These are phyloP conservation scores for Mimachlamys varia DNA, from an alignment of 2,888 invertebrate genomes.

Conservation along the genomic window DNA sequence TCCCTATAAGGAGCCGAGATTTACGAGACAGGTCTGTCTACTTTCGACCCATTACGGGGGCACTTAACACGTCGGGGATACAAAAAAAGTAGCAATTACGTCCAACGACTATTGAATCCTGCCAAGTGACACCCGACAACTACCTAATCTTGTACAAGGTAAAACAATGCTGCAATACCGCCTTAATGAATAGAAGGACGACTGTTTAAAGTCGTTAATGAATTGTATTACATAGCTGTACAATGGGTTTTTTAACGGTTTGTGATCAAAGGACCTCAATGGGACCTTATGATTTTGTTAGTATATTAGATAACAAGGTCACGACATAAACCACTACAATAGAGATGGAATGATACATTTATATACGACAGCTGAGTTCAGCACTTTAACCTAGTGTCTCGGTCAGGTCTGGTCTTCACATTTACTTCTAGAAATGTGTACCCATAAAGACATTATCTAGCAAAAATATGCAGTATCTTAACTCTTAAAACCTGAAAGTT, in stretches of 20 bases:
- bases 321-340: neutral
- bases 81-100: neutral
- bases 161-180: neutral
- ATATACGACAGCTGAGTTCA: neutral
- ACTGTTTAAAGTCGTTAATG: neutral
- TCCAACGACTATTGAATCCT: neutral
- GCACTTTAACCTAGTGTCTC: neutral
- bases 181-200: neutral
- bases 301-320: slow-evolving; percentile 22
- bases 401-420: neutral
- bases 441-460: no score
- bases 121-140: neutral
- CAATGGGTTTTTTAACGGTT: neutral
- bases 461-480: no score
- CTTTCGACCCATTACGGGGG: neutral
- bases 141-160: neutral
- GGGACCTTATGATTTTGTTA: slow-evolving; percentile 12
- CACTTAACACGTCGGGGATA: neutral
- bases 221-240: neutral
- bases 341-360: neutral
- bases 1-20: neutral
- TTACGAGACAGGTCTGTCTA: slow-evolving; percentile 22
- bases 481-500: no score
- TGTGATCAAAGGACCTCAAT: neutral
- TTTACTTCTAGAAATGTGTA: neutral